Percentiles rank a stretch among this genome's conserved stretches.
Conservation (phyloP, 2,797 vertebrate species). For the Galago senegalensis region DNA sequence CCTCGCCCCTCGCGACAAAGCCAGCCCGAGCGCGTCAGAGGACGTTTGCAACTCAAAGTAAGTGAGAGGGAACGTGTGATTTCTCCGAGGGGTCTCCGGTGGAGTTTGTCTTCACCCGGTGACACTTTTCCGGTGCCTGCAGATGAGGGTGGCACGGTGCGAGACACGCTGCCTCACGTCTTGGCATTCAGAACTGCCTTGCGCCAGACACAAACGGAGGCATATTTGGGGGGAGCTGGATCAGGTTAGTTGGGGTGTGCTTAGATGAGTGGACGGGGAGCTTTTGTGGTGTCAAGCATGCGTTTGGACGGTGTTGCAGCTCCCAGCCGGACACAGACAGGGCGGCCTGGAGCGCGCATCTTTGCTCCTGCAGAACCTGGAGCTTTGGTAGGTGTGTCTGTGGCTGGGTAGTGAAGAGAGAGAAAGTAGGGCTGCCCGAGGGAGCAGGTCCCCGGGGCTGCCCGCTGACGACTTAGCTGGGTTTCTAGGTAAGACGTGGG, state of each 20-base stretch:
- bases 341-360: not conserved
- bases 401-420: not conserved
- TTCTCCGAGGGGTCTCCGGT: not conserved
- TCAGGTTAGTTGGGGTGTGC: not conserved
- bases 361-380: not conserved
- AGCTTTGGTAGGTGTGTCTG: slow-evolving; percentile 68
- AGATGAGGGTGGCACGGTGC: not conserved
- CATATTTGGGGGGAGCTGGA: not conserved
- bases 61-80: not conserved
- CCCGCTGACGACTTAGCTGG: not conserved
- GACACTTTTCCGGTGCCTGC: not conserved
- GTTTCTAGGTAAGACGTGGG: not conserved
- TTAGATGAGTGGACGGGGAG: not conserved
- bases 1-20: slow-evolving; percentile 58
- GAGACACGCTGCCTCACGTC: slow-evolving; percentile 9
- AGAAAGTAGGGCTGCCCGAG: not conserved
- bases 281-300: not conserved
- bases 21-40: not conserved
- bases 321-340: not conserved
- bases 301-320: not conserved
- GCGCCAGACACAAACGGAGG: not conserved
- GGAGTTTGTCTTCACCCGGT: not conserved
- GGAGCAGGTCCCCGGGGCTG: not conserved
- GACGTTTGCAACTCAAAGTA: slow-evolving; percentile 76
- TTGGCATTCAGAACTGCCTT: not conserved